Evolutionary conservation across 2,888 invertebrate genomes (phyloP), one percentile per base, ranked within the genome.

Genomic region (Cybosia mesomella): DNA sequence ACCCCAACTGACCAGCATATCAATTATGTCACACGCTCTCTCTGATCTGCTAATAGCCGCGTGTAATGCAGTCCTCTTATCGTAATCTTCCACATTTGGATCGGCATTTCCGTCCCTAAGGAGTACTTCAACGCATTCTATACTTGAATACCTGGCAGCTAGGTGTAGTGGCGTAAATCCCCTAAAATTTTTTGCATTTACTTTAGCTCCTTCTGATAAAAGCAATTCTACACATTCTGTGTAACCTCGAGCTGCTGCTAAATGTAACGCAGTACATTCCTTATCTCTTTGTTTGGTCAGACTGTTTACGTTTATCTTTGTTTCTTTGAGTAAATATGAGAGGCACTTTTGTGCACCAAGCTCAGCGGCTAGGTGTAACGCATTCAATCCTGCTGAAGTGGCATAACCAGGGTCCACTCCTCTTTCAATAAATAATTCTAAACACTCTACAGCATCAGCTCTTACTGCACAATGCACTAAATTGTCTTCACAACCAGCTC

Each of bases 101-200:
- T 98, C 97, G 7, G 97, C 97, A 73, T 96, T 97, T 1, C 97
- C 97, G 85, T 97, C 97, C 68, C 97, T 95, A 58, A 98, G 87
- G 61, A 98, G 92, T 1, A 97, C 95, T 87, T 98, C 98, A 0
- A 98, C 97, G 83, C 97, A 97, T 85, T 98, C 98, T 57, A 97
- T 91, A 60, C 97, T 97, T 57, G 98, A 97, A 60, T 97, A 97
- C 72, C 97, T 95, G 0, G 98, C 96, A 0, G 98, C 98, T 73
- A 98, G 92, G 90, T 99, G 98, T n/a, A 99, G 91, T 0, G 98
- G 97, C 0, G 98, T 97, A 82, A 98, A 98, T 39, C 97, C 97
- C 79, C 98, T 96, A 83, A 97, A 96, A 87, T 98, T 98, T 77
- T 96, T 96, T 9, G 96, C 92, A 79, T 97, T 97, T 0, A 97